Evolutionary conservation across 2,113 vertebrate species (phyloP).

Genomic region (Chaetops frenatus): DNA sequence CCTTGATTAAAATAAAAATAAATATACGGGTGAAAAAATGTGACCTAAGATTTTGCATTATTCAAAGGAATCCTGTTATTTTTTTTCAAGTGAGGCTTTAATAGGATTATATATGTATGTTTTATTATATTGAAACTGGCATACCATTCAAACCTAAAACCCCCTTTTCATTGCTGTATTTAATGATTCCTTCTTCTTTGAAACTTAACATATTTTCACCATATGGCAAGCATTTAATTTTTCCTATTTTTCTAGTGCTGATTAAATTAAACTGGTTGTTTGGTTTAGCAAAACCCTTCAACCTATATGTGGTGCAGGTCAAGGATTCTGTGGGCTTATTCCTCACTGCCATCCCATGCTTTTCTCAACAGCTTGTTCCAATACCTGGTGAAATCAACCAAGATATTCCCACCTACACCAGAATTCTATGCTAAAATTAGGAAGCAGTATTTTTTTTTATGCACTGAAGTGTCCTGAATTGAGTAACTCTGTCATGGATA

Average conservation of each 20-base stretch:
- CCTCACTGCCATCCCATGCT: not conserved
- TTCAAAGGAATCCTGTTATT: not conserved
- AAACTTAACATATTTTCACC: constrained; percentile 51
- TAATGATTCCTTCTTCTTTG: constrained; percentile 52
- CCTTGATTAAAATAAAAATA: not conserved
- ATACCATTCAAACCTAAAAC: constrained; percentile 13
- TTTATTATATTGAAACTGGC: constrained; percentile 52
- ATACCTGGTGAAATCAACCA: not conserved
- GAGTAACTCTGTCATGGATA: not conserved
- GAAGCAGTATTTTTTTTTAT: not conserved
- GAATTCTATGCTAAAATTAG: not conserved
- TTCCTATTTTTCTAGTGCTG: not conserved
- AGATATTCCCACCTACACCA: not conserved
- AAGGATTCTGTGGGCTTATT: not conserved
- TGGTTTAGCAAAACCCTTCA: constrained; percentile 2
- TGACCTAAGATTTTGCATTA: not conserved
- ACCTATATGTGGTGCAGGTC: not conserved
- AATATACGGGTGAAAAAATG: not conserved
- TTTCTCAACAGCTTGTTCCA: not conserved
- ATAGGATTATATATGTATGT: not conserved
- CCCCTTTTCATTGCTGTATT: not conserved
- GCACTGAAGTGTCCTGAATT: not conserved
- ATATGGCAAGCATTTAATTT: constrained; percentile 52
- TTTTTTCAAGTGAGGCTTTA: not conserved
- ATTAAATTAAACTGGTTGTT: constrained; percentile 1